Evolutionary conservation across 1,140 invertebrate species (phyloP), one percentile per base, ranked within the genome.

Genomic region (Caenorhabditis elegans): DNA sequence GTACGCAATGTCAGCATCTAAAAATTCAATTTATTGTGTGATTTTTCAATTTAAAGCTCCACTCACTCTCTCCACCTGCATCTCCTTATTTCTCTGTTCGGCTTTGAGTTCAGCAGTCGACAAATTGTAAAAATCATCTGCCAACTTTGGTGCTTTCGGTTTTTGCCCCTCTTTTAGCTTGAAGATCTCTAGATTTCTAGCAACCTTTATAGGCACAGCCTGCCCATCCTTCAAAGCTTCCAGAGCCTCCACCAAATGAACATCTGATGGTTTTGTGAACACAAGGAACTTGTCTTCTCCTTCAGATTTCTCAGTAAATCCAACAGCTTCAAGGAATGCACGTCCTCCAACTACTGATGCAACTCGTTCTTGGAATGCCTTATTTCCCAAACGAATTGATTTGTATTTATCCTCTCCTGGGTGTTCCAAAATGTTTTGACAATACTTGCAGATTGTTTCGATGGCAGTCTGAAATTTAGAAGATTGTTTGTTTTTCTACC

Each of bases 391-490:
- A 53, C 78, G 43, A 39, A 84, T 83, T 31, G 31, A 31, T 28
- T 31, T 13, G 65, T 26, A 84, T 47, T 84, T 84, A 5, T 17
- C 19, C 4, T 60, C 53, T 4, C 22, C 31, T 3, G 70, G 75
- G 3, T 83, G 22, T 5, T 70, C 80, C 6, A 78, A 34, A 83
- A 84, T 84, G 24, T 81, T 81, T 36, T 78, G 48, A 24, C 82
- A 31, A 19, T 80, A 70, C n/a, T 76, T 84, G 39, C n/a, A 17
- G 26, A 84, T 83, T 2, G 76, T 84, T 8, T 84, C 83, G n/a
- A 83, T 36, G n/a, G 79, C 79, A 2, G n/a, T 19, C 36, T 78
- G 75, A 26, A 36, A n/a, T n/a, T n/a, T n/a, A n/a, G n/a, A n/a
- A n/a, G n/a, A n/a, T n/a, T n/a, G n/a, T n/a, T n/a, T n/a, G n/a